A percentile compares a stretch with the other conserved stretches of the same genome.
These are phyloP conservation scores for Hydrolagus colliei DNA, from an alignment of 2,797 vertebrate genomes.

Conservation along the genomic window DNA sequence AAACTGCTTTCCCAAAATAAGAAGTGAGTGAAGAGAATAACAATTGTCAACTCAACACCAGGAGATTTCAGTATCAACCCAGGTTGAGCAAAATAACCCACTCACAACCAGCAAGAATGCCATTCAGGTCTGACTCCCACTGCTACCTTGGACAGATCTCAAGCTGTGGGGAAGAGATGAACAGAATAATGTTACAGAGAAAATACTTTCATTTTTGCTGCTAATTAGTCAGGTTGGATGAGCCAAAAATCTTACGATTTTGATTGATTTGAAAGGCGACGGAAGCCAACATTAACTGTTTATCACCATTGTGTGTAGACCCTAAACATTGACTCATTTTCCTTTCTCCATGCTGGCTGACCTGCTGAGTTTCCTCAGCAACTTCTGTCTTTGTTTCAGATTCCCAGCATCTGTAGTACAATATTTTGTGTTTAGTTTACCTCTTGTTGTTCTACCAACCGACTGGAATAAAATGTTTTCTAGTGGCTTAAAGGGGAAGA, in stretches of 20 bases:
- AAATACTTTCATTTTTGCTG: background rate
- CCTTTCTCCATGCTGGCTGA: no score
- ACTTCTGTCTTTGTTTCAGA: no score
- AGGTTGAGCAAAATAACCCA: background rate
- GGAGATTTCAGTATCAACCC: constrained; percentile 19
- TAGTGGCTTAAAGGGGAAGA: background rate
- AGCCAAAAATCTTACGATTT: background rate
- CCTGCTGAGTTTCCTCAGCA: no score
- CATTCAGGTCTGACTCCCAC: background rate
- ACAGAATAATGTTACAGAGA: background rate
- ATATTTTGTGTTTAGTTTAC: no score
- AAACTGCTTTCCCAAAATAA: background rate
- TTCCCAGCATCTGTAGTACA: no score
- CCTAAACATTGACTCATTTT: background rate
- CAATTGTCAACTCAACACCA: constrained; percentile 23
- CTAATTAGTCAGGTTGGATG: background rate
- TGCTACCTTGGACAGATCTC: background rate
- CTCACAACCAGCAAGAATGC: background rate
- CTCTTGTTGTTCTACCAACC: background rate
- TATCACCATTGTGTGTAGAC: background rate
- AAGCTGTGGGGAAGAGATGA: background rate
- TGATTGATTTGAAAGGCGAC: background rate
- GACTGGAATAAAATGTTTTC: background rate
- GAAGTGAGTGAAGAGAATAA: background rate
- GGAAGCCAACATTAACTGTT: background rate